Base-by-base conservation (phyloP, 1,140 invertebrate species). In the Holotrichia oblita region DNA sequence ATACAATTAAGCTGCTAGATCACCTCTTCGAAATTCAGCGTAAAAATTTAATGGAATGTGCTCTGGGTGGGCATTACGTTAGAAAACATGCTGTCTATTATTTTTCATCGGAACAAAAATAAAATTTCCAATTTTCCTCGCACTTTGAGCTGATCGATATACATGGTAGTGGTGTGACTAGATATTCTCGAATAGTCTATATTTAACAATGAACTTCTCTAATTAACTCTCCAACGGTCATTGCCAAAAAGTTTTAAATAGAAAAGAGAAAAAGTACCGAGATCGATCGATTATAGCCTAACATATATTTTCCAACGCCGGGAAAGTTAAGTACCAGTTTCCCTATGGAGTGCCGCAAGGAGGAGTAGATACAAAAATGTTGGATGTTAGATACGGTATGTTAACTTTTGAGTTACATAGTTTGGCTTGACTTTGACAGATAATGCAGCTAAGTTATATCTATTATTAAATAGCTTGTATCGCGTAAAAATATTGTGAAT, bases 141-240 rank as follows among this genome's bases (percentile, higher is more conserved):
- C 22, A 8, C 61, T 27, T 27, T 69, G 9, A 69, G 1, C 27
- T 9, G 22, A 69, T 55, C 48, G 14, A 69, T 69, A 69, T 8
- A 22, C 22, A 69, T 8, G n/a, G n/a, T 24, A 8, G 10, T 48
- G 10, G 20, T 69, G 61, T 17, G 48, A 55, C 48, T 17, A 55
- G 48, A 17, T 27, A 12, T 27, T 69, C 22, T 27, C 8, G 6
- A 69, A 69, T 69, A 69, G 20, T 69, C 61, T 69, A 69, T 69
- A 69, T 69, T 69, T 69, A 69, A 69, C 61, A 69, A 27, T 69
- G 61, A 69, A 69, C 61, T 27, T n/a, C 10, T 20, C 22, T 69
- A 69, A 69, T 69, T 69, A 69, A 27, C 61, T 27, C 22, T 10
- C 6, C 4, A 14, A 0, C 61, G 61, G 61, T 9, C 61, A 69